Evolutionary conservation across 2,113 vertebrate species (phyloP).

Genomic region (Clarias gariepinus): DNA sequence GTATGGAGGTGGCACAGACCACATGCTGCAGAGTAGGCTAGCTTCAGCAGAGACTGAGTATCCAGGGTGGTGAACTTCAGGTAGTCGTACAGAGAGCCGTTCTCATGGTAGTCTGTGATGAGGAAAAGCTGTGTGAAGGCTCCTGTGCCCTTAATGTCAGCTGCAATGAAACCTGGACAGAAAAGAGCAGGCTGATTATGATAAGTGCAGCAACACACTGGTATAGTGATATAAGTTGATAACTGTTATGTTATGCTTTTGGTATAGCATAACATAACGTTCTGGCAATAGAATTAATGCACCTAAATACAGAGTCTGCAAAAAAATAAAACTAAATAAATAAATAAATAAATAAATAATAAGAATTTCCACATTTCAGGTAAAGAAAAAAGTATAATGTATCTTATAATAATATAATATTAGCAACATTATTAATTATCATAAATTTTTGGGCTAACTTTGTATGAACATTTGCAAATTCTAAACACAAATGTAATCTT

Average conservation of each 20-base stretch:
- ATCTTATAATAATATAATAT: too few relatives aligned
- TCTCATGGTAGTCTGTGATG: slow-evolving; percentile 97
- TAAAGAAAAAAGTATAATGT: too few relatives aligned
- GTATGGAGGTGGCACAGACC: slow-evolving; percentile 97
- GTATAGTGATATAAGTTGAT: not conserved
- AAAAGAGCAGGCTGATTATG: not conserved
- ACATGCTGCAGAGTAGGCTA: slow-evolving; percentile 91
- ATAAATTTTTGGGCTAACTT: too few relatives aligned
- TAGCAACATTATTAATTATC: too few relatives aligned
- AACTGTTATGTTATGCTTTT: not conserved
- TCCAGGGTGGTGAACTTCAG: slow-evolving; percentile 90
- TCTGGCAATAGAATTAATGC: not conserved
- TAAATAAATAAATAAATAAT: too few relatives aligned
- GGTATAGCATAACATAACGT: not conserved
- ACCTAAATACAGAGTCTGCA: not conserved
- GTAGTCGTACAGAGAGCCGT: slow-evolving; percentile 90
- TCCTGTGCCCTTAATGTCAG: slow-evolving; percentile 95
- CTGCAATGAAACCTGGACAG: slow-evolving; percentile 91
- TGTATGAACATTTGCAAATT: too few relatives aligned
- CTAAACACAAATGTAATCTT: not conserved
- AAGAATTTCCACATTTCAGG: too few relatives aligned
- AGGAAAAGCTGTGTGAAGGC: slow-evolving; percentile 96
- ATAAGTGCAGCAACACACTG: not conserved
- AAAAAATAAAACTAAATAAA: too few relatives aligned
- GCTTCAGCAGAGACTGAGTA: slow-evolving; percentile 82